Evolutionary conservation across 2,797 vertebrate species (phyloP).

Genomic region (Enteromius thamalakanensis): DNA sequence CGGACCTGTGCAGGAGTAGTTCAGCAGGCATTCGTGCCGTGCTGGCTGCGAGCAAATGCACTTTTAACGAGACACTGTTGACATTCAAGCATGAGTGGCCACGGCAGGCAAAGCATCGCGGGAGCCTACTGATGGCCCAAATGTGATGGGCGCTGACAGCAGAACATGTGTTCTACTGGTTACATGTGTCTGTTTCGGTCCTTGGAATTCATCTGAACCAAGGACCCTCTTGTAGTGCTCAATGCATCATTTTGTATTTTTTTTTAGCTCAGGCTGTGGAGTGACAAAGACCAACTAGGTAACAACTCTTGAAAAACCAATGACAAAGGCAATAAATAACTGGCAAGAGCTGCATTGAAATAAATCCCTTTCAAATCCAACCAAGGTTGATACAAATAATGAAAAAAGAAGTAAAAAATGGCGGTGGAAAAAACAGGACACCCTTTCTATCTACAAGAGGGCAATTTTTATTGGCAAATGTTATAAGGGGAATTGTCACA

Average conservation of each 20-base stretch:
- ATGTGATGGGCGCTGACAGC: conserved; percentile 32
- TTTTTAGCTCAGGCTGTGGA: conserved; percentile 10
- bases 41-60: conserved; percentile 46
- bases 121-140: conserved; percentile 24
- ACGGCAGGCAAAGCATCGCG: conserved; percentile 19
- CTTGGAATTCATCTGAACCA: conserved; percentile 45
- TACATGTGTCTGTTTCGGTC: conserved; percentile 11
- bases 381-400: conserved; percentile 55
- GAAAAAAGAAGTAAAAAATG: conserved; percentile 45
- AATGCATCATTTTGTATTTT: conserved; percentile 13
- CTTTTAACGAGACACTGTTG: conserved; percentile 57
- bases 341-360: conserved; percentile 33
- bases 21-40: conserved; percentile 3
- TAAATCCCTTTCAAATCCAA: conserved; percentile 57
- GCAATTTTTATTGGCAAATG: conserved; percentile 46
- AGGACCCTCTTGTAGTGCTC: conserved; percentile 43
- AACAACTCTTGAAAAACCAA: conserved; percentile 59
- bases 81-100: conserved; percentile 65
- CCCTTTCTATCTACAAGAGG: conserved; percentile 38
- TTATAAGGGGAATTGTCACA: conserved; percentile 47
- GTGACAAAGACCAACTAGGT: conserved; percentile 47
- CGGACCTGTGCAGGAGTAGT: conserved; percentile 39
- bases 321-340: conserved; percentile 60
- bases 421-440: conserved; percentile 44
- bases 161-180: conserved; percentile 21